A percentile compares a stretch with the other conserved stretches of the same genome.
phyloP scores from a whole-genome alignment of 2,888 invertebrate species.

The Quadriops clusia region DNA sequence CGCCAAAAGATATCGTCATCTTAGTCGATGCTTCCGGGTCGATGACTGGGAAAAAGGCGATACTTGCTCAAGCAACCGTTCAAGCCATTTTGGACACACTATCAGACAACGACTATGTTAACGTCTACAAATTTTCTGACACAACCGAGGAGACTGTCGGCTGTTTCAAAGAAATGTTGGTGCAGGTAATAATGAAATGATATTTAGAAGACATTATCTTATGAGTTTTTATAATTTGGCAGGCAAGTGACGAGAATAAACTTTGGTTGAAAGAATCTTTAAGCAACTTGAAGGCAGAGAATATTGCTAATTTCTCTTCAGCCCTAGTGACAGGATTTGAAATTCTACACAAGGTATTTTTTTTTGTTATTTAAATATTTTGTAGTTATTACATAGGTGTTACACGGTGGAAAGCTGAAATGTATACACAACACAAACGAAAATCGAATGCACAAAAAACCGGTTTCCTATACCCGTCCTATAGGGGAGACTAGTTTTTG shows the following conservation, averaged over 20 bases:
- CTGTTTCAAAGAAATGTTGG: slow-evolving; percentile 82
- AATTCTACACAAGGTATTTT: slow-evolving; percentile 76
- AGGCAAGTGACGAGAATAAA: slow-evolving; percentile 74
- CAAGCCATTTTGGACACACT: slow-evolving; percentile 86
- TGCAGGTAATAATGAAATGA: slow-evolving; percentile 50
- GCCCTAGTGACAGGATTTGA: slow-evolving; percentile 89
- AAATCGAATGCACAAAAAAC: no score
- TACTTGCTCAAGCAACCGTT: slow-evolving; percentile 80
- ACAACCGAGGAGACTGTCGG: slow-evolving; percentile 71
- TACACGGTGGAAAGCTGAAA: no score
- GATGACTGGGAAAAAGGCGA: slow-evolving; percentile 71
- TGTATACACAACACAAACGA: no score
- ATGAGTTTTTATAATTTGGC: slow-evolving; percentile 20
- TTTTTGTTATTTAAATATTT: slow-evolving; percentile 33
- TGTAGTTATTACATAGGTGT: no score
- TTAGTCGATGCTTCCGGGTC: slow-evolving; percentile 85
- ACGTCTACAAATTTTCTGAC: slow-evolving; percentile 84
- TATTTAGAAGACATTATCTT: not conserved
- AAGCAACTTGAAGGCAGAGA: slow-evolving; percentile 59
- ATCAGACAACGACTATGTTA: slow-evolving; percentile 94
- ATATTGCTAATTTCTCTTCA: slow-evolving; percentile 83
- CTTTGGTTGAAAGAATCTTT: slow-evolving; percentile 68
- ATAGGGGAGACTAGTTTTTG: no score
- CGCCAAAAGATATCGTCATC: slow-evolving; percentile 93
- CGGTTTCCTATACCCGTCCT: no score